phyloP scores from a whole-genome alignment of 2,113 vertebrate genomes.

The Chaetodon trifascialis region DNA sequence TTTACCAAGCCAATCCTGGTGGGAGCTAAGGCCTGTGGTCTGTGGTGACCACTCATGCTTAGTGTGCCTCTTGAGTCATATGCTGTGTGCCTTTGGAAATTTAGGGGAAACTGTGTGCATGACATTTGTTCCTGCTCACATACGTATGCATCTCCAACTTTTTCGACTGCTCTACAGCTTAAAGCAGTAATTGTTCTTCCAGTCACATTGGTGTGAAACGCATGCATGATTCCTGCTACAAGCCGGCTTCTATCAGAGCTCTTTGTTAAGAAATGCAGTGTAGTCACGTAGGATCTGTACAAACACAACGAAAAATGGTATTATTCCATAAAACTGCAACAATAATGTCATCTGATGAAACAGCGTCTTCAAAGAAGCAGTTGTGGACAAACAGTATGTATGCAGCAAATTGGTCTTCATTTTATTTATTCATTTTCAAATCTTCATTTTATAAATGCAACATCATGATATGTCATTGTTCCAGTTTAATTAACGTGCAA shows the following conservation, averaged over 20 bases:
- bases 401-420: neutral
- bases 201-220: neutral
- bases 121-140: too few relatives aligned
- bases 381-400: neutral
- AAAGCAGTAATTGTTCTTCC: neutral
- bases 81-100: too few relatives aligned
- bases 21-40: too few relatives aligned
- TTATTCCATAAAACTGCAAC: neutral
- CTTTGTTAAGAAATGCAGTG: neutral
- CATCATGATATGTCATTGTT: slow-evolving; percentile 1
- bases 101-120: too few relatives aligned
- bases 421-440: neutral
- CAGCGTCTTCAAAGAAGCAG: neutral
- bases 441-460: neutral
- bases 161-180: too few relatives aligned
- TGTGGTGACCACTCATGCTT: too few relatives aligned
- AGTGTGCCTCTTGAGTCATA: too few relatives aligned
- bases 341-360: neutral
- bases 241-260: neutral
- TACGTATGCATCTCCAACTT: too few relatives aligned
- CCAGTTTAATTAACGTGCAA: slow-evolving; percentile 18
- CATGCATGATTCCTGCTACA: too few relatives aligned
- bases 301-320: neutral
- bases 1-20: too few relatives aligned
- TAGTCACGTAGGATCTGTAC: neutral